Conservation (phyloP, 2,113 vertebrate genomes). For the Chascanopsetta lugubris region DNA sequence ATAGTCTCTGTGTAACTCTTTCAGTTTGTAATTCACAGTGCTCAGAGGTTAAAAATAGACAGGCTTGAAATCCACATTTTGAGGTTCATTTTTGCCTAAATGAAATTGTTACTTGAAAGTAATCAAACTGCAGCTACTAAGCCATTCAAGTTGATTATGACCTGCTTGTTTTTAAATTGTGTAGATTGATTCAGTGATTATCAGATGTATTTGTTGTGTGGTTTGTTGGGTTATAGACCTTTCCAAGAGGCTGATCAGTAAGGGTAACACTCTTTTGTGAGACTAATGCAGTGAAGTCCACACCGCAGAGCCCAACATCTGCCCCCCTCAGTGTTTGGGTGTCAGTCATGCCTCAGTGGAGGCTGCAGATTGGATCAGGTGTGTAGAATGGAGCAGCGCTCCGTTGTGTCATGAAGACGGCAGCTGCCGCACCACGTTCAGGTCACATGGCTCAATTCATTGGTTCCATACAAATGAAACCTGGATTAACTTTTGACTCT, state of each 20-base stretch:
- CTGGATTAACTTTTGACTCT: background rate
- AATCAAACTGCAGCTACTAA: background rate
- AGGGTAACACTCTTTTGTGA: background rate
- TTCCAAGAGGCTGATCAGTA: slow-evolving; percentile 22
- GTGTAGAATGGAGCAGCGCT: slow-evolving; percentile 12
- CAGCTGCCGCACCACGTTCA: background rate
- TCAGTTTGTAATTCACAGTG: background rate
- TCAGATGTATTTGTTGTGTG: background rate
- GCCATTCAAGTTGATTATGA: background rate
- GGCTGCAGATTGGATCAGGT: slow-evolving; percentile 17
- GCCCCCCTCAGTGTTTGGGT: slow-evolving; percentile 23
- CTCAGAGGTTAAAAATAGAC: background rate
- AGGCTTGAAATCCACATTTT: background rate
- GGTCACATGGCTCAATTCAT: background rate
- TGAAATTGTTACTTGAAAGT: background rate
- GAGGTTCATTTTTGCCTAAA: background rate
- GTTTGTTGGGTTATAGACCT: slow-evolving; percentile 1
- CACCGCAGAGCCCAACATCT: slow-evolving; percentile 31
- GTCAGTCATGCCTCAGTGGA: slow-evolving; percentile 28
- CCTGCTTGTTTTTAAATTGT: background rate
- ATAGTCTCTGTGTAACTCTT: background rate
- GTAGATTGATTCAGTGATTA: background rate
- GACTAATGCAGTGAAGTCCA: slow-evolving; percentile 9
- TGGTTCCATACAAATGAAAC: background rate
- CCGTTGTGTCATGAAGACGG: background rate